Base-by-base conservation (phyloP, 2,113 vertebrate species). In the Paracanthobrama guichenoti region DNA sequence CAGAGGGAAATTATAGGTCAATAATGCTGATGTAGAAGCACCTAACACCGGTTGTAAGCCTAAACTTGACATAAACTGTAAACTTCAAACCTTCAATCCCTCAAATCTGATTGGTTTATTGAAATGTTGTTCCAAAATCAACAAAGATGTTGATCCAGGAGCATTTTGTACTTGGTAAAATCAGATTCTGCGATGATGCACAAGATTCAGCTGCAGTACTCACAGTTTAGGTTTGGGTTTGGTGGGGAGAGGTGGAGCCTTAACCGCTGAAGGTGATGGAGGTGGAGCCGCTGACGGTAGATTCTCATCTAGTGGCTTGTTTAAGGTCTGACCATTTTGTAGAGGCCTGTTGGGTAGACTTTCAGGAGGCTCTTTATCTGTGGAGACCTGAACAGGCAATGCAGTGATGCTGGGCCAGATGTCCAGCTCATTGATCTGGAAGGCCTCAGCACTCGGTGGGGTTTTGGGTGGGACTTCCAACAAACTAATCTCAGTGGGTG, bases 201-300 rank as follows among this genome's bases (percentile, higher is more conserved):
- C 72, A 77, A 35, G 77, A 72, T 79, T 81, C 82, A 72, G 81
- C 12, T 9, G 83, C 74, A 90, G 55, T 93, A 99, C 98, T 99
- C 93, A 99, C 98, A 99, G 95, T 91, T 98, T 99, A 46, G 98
- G 98, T 89, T 95, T 95, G 18, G 94, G 94, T 86, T 97, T 99
- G 88, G 96, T 96, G 69, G 96, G 96, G 86, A 98, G 92, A 0
- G 97, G 98, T 16, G 95, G 97, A 24, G 93, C 96, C 91, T 95
- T 99, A 90, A 88, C 82, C 85, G 87, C 83, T 84, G 86, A 80
- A 46, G 86, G 84, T 18, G 86, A 83, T 55, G 72, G 87, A 83
- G 92, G 88, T 26, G 80, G 66, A 6, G 89, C 91, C 5, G 88
- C 66, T 18, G 10, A 44, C 42, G 90, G 88, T 64, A 9, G 91